Conservation (phyloP, 23 tunicate genomes). For the Trididemnum clinides region DNA sequence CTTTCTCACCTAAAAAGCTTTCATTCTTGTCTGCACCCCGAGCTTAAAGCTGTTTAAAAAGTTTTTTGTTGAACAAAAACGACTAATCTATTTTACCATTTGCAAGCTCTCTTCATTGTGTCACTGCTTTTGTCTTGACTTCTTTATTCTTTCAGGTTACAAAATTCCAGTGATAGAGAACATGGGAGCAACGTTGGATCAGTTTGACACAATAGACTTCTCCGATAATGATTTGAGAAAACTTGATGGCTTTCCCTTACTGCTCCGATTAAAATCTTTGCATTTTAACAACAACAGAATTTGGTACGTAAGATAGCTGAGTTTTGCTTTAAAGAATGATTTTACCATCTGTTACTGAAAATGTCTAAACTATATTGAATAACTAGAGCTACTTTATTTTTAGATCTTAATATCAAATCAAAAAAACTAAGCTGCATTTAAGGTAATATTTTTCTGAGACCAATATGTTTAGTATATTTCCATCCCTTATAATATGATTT, state of each 20-base stretch:
- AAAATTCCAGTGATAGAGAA: conserved; percentile 92
- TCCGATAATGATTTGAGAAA: conserved; percentile 94
- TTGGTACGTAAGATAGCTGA: conserved; percentile 54
- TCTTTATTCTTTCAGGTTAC: conserved; percentile 47
- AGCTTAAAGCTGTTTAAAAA: too few relatives aligned
- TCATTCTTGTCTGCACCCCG: too few relatives aligned
- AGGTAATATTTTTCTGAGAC: too few relatives aligned
- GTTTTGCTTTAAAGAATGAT: too few relatives aligned
- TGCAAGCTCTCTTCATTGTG: too few relatives aligned
- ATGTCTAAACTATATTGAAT: not conserved
- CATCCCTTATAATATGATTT: too few relatives aligned
- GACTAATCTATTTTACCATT: too few relatives aligned
- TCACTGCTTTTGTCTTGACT: not conserved
- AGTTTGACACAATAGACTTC: conserved; percentile 92
- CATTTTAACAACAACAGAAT: conserved; percentile 94
- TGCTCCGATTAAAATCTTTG: conserved; percentile 65
- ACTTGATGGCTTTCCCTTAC: conserved; percentile 86
- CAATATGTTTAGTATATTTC: too few relatives aligned
- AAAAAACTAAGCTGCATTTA: too few relatives aligned
- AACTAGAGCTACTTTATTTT: not conserved
- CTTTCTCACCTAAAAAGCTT: too few relatives aligned
- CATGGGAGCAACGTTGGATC: conserved; percentile 95
- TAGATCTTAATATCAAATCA: too few relatives aligned
- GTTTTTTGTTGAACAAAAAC: too few relatives aligned
- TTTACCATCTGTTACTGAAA: not conserved